phyloP scores from a whole-genome alignment of 1,140 invertebrate species.

The Capitella teleta region DNA sequence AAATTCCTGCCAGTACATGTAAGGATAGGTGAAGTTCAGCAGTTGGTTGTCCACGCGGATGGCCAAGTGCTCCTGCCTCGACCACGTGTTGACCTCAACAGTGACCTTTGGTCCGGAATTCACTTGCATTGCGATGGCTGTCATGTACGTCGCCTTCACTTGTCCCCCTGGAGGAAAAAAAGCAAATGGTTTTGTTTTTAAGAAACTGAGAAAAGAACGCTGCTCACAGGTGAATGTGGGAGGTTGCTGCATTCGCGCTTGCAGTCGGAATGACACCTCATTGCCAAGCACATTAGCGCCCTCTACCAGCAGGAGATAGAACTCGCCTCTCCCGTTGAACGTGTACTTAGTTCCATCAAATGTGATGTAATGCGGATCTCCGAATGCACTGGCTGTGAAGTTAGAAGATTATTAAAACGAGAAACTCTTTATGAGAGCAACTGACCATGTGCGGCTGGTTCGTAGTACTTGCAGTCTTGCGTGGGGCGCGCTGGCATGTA shows the following conservation, averaged over 20 bases:
- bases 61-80: background rate
- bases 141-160: background rate
- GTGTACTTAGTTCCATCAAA: slow-evolving; percentile 81
- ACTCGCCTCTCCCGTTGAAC: slow-evolving; percentile 91
- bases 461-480: background rate
- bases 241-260: background rate
- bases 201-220: background rate
- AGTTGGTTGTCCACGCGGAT: background rate
- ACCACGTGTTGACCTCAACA: background rate
- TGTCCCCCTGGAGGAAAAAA: background rate
- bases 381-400: slow-evolving; percentile 59
- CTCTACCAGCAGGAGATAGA: slow-evolving; percentile 53
- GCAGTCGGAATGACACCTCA: background rate
- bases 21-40: background rate
- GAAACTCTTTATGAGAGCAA: background rate
- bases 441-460: background rate
- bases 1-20: background rate
- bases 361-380: slow-evolving; percentile 83
- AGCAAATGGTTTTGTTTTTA: background rate
- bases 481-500: background rate
- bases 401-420: background rate
- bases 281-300: background rate
- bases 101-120: background rate
- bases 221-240: background rate
- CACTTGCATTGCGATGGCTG: background rate